Percentiles rank a stretch among this genome's conserved stretches.
Conservation (phyloP, 1,140 invertebrate species). For the Trinorchestia longiramus region DNA sequence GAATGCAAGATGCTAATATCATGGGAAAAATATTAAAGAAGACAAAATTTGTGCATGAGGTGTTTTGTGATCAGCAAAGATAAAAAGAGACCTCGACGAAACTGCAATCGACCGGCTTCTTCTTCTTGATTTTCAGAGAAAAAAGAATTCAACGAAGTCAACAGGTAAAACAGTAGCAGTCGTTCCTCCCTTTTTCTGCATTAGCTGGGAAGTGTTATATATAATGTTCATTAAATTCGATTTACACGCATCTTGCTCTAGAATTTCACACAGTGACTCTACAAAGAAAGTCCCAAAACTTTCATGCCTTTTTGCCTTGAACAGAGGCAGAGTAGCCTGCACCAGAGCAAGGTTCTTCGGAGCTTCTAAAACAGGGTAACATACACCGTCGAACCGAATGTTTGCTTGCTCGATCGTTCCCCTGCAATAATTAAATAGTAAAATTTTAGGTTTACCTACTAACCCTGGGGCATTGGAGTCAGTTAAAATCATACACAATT, state of each 20-base stretch:
- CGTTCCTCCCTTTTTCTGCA: slow-evolving; percentile 10
- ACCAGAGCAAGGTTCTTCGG: neutral
- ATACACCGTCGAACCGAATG: neutral
- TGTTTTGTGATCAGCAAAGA: neutral
- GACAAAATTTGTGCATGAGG: no score
- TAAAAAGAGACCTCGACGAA: neutral
- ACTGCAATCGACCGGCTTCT: no score
- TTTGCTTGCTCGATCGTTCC: neutral
- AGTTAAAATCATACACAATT: neutral
- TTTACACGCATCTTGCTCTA: neutral
- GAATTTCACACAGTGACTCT: neutral
- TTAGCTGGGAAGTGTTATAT: neutral
- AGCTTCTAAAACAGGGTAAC: neutral
- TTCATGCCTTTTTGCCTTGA: neutral
- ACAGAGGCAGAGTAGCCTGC: neutral
- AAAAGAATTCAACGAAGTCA: neutral
- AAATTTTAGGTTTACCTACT: neutral
- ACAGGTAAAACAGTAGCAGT: neutral
- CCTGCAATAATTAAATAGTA: neutral
- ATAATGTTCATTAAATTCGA: neutral
- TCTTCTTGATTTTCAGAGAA: neutral
- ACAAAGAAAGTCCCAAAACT: neutral
- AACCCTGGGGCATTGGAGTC: neutral
- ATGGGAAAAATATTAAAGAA: no score
- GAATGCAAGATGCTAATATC: no score